Evolutionary conservation across 1,140 invertebrate species (phyloP).

Genomic region (Aethina tumida): DNA sequence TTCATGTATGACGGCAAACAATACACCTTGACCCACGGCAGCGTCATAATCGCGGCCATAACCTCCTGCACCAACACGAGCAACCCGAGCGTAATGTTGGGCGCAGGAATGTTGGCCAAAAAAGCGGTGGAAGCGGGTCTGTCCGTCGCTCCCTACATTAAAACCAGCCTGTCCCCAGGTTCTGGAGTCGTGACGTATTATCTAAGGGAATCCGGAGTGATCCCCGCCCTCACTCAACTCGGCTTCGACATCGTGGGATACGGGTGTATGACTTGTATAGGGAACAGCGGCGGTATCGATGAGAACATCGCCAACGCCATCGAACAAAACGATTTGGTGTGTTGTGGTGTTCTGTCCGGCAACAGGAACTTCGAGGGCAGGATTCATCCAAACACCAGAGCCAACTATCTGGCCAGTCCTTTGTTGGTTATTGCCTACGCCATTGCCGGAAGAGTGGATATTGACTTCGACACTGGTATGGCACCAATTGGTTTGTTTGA

Average conservation of each 20-base stretch:
- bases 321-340: slow-evolving; percentile 90
- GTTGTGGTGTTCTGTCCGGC: slow-evolving; percentile 89
- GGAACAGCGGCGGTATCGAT: slow-evolving; percentile 90
- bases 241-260: slow-evolving; percentile 95
- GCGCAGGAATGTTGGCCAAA: slow-evolving; percentile 85
- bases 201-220: slow-evolving; percentile 72
- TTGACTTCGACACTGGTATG: slow-evolving; percentile 76
- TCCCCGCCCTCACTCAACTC: slow-evolving; percentile 68
- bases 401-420: slow-evolving; percentile 94
- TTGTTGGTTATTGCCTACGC: slow-evolving; percentile 95
- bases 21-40: slow-evolving; percentile 82
- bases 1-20: slow-evolving; percentile 75
- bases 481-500: slow-evolving; percentile 4
- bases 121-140: slow-evolving; percentile 91
- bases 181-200: slow-evolving; percentile 98
- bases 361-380: slow-evolving; percentile 97
- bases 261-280: slow-evolving; percentile 98
- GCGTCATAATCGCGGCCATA: slow-evolving; percentile 94
- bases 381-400: slow-evolving; percentile 90
- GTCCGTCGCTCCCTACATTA: slow-evolving; percentile 83
- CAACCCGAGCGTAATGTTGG: slow-evolving; percentile 96
- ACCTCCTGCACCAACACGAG: slow-evolving; percentile 97
- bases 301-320: slow-evolving; percentile 87
- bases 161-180: slow-evolving; percentile 93
- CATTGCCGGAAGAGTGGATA: slow-evolving; percentile 85